Conservation (phyloP, 64 coral and sea anemone genomes). For the Stylophora pistillata region DNA sequence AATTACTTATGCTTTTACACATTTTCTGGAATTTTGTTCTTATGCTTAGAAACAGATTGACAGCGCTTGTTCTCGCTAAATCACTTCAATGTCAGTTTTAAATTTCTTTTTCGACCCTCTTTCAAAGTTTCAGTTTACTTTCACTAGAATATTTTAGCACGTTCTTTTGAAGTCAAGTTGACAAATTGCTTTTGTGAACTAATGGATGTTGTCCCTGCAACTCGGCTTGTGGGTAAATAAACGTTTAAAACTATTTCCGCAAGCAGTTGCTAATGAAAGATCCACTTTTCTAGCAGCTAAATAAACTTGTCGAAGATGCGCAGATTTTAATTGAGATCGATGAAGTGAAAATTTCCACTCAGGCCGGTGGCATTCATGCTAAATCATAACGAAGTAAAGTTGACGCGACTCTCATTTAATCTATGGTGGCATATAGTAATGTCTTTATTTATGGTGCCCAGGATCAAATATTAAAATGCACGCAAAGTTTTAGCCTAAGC, state of each 20-base stretch:
- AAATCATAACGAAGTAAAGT: neutral
- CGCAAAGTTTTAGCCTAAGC: no score
- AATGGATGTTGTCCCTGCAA: neutral
- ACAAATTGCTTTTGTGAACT: neutral
- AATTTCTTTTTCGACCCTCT: neutral
- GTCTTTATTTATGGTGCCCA: no score
- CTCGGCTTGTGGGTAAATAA: neutral
- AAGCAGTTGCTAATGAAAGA: neutral
- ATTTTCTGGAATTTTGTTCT: no score
- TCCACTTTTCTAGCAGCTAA: neutral
- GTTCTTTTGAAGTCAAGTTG: neutral
- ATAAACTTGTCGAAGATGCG: neutral
- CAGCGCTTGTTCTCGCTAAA: no score
- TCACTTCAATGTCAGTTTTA: neutral
- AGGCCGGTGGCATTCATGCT: neutral
- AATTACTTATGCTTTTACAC: no score
- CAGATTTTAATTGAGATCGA: neutral
- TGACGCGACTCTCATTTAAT: no score
- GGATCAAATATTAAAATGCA: no score
- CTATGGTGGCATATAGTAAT: no score
- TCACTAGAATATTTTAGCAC: neutral
- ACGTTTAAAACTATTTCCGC: neutral
- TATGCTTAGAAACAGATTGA: no score
- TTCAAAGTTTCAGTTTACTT: neutral
- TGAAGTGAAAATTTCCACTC: neutral